Evolutionary conservation across 2,113 vertebrate genomes (phyloP).

Genomic region (Peromyscus polionotus): DNA sequence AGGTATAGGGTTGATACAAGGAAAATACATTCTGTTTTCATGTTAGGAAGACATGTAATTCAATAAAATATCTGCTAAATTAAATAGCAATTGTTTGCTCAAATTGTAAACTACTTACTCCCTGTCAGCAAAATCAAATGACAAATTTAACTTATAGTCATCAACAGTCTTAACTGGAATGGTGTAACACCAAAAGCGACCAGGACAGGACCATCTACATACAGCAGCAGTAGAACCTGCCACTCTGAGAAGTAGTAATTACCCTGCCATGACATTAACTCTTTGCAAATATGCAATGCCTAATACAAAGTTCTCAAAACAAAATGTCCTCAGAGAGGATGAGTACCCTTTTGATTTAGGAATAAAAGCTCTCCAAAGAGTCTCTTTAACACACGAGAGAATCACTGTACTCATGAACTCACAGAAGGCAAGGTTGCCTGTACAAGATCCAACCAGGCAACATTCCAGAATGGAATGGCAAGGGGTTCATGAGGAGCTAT

Average conservation of each 20-base stretch:
- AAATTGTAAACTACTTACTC: constrained; percentile 7
- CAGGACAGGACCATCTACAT: neutral
- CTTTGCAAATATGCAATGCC: constrained; percentile 13
- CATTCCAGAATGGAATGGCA: neutral
- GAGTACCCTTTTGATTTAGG: neutral
- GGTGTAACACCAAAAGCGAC: neutral
- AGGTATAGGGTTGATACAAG: neutral
- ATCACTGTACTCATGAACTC: neutral
- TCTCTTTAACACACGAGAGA: neutral
- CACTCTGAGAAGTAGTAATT: neutral
- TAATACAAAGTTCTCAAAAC: neutral
- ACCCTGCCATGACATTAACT: neutral
- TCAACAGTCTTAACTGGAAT: neutral
- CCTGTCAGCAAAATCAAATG: neutral
- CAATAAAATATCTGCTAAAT: constrained; percentile 12
- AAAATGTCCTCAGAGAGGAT: neutral
- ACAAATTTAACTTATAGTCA: neutral
- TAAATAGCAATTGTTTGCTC: constrained; percentile 37
- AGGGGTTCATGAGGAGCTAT: neutral
- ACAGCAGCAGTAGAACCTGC: neutral
- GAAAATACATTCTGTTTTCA: constrained; percentile 11
- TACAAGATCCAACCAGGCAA: neutral
- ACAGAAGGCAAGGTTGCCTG: neutral
- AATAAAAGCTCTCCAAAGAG: neutral
- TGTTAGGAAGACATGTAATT: constrained; percentile 1